A percentile compares a stretch with the other conserved stretches of the same genome.
These are phyloP conservation scores for Sapajus apella DNA, from an alignment of 2,113 vertebrate species.

Conservation along the genomic window DNA sequence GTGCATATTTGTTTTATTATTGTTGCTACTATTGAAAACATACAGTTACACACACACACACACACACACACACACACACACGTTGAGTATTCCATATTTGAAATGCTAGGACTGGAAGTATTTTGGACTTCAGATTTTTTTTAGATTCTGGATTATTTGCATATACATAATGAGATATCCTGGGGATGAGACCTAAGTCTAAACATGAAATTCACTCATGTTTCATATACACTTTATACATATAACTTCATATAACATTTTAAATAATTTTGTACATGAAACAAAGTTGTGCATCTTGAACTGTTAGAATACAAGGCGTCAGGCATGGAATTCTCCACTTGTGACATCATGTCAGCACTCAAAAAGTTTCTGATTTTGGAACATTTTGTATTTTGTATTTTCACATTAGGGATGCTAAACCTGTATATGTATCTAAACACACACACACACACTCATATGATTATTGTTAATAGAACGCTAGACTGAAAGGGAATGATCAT, in stretches of 20 bases:
- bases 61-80: neutral
- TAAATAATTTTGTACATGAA: neutral
- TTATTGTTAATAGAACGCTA: constrained; percentile 5
- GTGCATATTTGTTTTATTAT: constrained; percentile 3
- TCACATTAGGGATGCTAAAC: neutral
- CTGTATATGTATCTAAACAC: neutral
- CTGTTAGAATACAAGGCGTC: neutral
- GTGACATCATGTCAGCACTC: neutral
- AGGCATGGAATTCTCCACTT: neutral
- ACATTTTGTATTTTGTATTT: neutral
- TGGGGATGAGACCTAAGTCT: neutral
- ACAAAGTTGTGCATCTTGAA: neutral
- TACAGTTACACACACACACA: neutral
- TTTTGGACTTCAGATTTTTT: neutral
- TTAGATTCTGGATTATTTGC: neutral
- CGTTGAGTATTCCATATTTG: neutral
- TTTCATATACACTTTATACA: neutral
- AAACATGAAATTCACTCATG: neutral
- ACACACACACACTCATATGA: neutral
- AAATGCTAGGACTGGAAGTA: neutral
- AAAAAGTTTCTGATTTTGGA: neutral
- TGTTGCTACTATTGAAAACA: constrained; percentile 6
- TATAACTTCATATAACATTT: neutral
- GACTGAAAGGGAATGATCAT: neutral
- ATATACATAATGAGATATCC: neutral